phyloP scores from a whole-genome alignment of 2,888 invertebrate species.

The Tachina grossa region DNA sequence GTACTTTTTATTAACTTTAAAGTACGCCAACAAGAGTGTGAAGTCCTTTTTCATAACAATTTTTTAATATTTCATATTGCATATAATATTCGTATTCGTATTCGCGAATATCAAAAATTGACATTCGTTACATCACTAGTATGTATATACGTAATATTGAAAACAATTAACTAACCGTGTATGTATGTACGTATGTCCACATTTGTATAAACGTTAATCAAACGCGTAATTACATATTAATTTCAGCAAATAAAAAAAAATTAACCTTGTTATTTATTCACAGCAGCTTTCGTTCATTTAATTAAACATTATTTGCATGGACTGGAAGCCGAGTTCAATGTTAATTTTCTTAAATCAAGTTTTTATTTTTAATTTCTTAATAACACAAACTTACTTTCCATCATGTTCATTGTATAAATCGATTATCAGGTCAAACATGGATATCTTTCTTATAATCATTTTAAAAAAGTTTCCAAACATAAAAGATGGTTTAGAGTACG shows the following conservation, averaged over 20 bases:
- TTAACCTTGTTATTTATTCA: neutral
- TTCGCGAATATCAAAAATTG: too few species aligned
- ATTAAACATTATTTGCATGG: neutral
- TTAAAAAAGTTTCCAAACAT: conserved; percentile 75
- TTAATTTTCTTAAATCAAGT: neutral
- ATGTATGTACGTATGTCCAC: too few species aligned
- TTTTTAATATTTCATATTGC: too few species aligned
- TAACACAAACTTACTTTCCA: conserved; percentile 80
- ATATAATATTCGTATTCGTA: too few species aligned
- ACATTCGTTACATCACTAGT: too few species aligned
- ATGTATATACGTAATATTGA: neutral
- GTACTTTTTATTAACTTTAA: too few species aligned
- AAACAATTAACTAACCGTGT: neutral
- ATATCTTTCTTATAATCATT: conserved; percentile 81
- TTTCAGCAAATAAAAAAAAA: conserved; percentile 1
- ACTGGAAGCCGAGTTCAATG: conserved; percentile 41
- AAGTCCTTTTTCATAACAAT: too few species aligned
- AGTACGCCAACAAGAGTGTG: too few species aligned
- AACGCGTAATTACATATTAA: conserved; percentile 1
- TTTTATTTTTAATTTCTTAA: neutral
- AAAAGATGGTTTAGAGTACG: conserved; percentile 72
- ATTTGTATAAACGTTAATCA: too few species aligned
- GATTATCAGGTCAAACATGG: conserved; percentile 83
- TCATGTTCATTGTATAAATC: conserved; percentile 82
- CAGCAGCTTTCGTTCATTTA: neutral